phyloP scores from a whole-genome alignment of 1,140 invertebrate genomes.

The Zaprionus tsacasi region DNA sequence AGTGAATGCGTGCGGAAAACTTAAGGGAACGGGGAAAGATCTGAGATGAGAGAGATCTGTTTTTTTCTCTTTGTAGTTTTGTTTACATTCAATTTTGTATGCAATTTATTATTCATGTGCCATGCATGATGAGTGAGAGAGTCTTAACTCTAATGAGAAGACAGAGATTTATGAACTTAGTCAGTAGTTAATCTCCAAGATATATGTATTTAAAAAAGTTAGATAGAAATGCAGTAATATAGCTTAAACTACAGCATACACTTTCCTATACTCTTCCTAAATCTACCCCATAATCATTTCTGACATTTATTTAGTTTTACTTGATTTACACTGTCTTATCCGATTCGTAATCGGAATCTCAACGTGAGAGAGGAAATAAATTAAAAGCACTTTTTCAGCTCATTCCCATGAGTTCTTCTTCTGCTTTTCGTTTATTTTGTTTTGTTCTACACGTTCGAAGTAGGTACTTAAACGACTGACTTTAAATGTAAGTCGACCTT shows the following conservation, averaged over 20 bases:
- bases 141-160: conserved; percentile 11
- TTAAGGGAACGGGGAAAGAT: conserved; percentile 1
- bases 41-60: no score
- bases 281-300: neutral
- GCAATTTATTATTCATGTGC: conserved; percentile 35
- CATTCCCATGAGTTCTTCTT: conserved; percentile 22
- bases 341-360: conserved; percentile 12
- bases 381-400: conserved; percentile 25
- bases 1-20: conserved; percentile 56
- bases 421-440: neutral
- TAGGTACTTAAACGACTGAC: neutral
- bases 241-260: neutral
- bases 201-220: neutral
- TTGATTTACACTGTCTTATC: conserved; percentile 3
- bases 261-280: neutral
- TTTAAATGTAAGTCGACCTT: conserved; percentile 38
- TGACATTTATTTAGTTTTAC: conserved; percentile 5
- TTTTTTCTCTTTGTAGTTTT: conserved; percentile 48
- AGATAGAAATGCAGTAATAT: no score
- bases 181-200: neutral
- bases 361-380: conserved; percentile 16
- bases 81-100: conserved; percentile 32
- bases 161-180: conserved; percentile 14
- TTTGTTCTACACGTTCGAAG: conserved; percentile 18
- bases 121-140: conserved; percentile 21